phyloP scores from a whole-genome alignment of 2,797 vertebrate genomes.

The Lates japonicus region DNA sequence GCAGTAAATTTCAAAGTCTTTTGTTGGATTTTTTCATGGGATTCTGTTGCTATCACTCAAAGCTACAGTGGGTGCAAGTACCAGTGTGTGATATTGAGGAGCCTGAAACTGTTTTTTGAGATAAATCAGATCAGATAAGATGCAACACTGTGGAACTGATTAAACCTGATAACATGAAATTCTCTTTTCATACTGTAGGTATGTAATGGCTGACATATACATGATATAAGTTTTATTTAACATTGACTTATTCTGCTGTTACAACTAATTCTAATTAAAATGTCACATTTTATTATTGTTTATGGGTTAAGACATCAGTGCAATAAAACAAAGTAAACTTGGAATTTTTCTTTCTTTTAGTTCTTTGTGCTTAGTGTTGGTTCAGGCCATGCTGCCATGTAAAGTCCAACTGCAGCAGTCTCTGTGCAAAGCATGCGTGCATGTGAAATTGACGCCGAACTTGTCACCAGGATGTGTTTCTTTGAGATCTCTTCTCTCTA shows the following conservation, averaged over 20 bases:
- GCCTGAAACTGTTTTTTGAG: background rate
- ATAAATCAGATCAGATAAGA: background rate
- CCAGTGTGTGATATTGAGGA: background rate
- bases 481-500: constrained; percentile 75
- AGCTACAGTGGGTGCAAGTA: background rate
- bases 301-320: background rate
- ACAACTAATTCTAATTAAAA: background rate
- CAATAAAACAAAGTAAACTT: background rate
- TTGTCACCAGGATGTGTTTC: constrained; percentile 76
- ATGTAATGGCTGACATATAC: background rate
- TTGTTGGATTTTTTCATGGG: background rate
- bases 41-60: background rate
- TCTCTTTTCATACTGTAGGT: background rate
- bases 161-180: background rate
- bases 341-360: background rate
- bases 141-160: background rate
- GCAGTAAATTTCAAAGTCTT: background rate
- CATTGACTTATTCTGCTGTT: background rate
- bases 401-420: background rate
- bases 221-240: background rate
- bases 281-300: background rate
- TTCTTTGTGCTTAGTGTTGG: background rate
- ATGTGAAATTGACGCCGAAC: constrained; percentile 63
- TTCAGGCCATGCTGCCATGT: background rate
- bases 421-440: constrained; percentile 41